A percentile compares a stretch with the other conserved stretches of the same genome.
Conservation (phyloP, 2,797 vertebrate species). For the Epinephelus awoara region DNA sequence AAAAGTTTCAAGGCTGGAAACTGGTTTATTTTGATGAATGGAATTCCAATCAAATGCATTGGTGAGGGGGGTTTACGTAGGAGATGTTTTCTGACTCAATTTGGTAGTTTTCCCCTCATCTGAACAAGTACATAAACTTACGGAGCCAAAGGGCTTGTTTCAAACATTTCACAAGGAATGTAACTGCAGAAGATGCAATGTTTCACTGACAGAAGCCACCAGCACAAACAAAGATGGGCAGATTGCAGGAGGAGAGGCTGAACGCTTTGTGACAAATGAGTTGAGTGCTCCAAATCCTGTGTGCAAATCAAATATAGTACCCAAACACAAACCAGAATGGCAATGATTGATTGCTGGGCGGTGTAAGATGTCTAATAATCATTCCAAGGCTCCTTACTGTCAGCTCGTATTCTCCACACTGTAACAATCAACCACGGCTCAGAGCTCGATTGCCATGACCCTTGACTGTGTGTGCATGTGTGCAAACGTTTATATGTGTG, state of each 20-base stretch:
- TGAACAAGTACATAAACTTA: background rate
- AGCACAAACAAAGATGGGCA: background rate
- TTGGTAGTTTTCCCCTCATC: background rate
- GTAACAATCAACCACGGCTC: slow-evolving; percentile 62
- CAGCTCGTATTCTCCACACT: slow-evolving; percentile 46
- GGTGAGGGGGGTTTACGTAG: background rate
- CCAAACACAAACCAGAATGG: slow-evolving; percentile 34
- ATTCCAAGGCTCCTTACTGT: slow-evolving; percentile 54
- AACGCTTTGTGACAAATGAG: background rate
- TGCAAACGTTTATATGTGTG: background rate
- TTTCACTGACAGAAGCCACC: background rate
- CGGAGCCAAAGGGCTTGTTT: background rate
- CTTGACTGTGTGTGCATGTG: slow-evolving; percentile 41
- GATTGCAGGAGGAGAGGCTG: slow-evolving; percentile 10
- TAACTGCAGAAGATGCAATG: background rate
- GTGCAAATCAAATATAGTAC: slow-evolving; percentile 48
- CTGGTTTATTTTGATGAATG: slow-evolving; percentile 6
- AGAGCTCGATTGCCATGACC: slow-evolving; percentile 55
- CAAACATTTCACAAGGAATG: background rate
- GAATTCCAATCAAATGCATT: background rate
- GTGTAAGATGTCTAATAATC: slow-evolving; percentile 42
- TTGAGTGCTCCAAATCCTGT: slow-evolving; percentile 12
- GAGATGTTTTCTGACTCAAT: background rate
- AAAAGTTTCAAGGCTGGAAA: slow-evolving; percentile 2
- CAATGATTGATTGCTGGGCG: slow-evolving; percentile 39